Conservation (phyloP, 2,113 vertebrate species). For the Paracanthobrama guichenoti region DNA sequence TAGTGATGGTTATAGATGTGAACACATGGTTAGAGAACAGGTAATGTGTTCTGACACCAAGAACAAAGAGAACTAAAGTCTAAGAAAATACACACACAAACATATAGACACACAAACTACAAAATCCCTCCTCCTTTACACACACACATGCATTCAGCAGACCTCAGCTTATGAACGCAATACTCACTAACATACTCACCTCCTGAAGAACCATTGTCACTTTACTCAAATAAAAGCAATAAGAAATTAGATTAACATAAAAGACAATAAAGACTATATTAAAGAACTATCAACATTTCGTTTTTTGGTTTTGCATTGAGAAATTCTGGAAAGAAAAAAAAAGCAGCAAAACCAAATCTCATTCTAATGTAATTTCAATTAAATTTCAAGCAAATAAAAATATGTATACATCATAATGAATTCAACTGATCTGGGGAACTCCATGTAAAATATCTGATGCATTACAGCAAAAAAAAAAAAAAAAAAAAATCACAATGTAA, state of each 20-base stretch:
- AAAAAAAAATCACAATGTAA: background rate
- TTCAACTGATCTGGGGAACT: background rate
- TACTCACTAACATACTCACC: background rate
- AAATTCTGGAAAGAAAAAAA: background rate
- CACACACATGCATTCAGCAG: background rate
- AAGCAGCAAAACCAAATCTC: background rate
- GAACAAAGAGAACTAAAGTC: slow-evolving; percentile 55
- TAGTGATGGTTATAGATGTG: slow-evolving; percentile 44
- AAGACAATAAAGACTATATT: background rate
- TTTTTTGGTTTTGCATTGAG: background rate
- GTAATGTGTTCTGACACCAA: slow-evolving; percentile 46
- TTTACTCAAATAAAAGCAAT: background rate
- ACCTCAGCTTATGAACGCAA: background rate
- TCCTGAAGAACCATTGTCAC: background rate
- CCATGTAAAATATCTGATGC: background rate
- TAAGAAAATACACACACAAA: slow-evolving; percentile 29
- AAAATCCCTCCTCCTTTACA: slow-evolving; percentile 49
- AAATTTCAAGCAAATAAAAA: background rate
- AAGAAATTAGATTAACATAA: background rate
- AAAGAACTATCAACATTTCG: background rate
- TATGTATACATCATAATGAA: background rate
- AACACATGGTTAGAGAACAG: slow-evolving; percentile 40
- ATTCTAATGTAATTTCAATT: background rate
- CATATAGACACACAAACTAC: slow-evolving; percentile 50
- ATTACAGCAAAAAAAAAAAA: background rate